phyloP scores from a whole-genome alignment of 2,888 invertebrate species.

The Yponomeuta cagnagella region DNA sequence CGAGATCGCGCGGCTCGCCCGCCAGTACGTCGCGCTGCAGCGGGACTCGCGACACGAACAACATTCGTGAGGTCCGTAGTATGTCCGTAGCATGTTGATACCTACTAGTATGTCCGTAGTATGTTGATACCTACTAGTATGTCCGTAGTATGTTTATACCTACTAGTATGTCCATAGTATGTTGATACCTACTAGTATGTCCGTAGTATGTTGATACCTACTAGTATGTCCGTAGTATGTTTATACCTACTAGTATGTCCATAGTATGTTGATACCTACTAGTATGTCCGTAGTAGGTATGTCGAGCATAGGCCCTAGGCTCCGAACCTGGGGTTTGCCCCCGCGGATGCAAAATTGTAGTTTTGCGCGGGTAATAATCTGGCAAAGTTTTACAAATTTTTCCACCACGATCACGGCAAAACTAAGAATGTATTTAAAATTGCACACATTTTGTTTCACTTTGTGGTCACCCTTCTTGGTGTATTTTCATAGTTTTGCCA shows the following conservation, averaged over 20 bases:
- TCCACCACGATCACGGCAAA: too few relatives aligned
- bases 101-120: background rate
- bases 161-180: background rate
- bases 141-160: background rate
- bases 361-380: too few relatives aligned
- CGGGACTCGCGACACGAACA: constrained; percentile 48
- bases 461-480: too few relatives aligned
- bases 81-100: background rate
- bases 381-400: too few relatives aligned
- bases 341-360: too few relatives aligned
- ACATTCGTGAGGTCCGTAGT: background rate
- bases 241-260: background rate
- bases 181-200: background rate
- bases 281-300: too few relatives aligned
- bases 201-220: background rate
- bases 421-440: too few relatives aligned
- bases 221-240: background rate
- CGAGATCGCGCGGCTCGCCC: constrained; percentile 95
- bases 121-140: background rate
- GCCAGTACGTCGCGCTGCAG: constrained; percentile 95
- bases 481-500: too few relatives aligned
- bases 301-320: too few relatives aligned
- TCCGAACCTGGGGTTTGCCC: too few relatives aligned
- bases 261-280: too few relatives aligned
- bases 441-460: too few relatives aligned